Base-by-base conservation (phyloP, 2,113 vertebrate genomes). In the Cebus imitator region DNA sequence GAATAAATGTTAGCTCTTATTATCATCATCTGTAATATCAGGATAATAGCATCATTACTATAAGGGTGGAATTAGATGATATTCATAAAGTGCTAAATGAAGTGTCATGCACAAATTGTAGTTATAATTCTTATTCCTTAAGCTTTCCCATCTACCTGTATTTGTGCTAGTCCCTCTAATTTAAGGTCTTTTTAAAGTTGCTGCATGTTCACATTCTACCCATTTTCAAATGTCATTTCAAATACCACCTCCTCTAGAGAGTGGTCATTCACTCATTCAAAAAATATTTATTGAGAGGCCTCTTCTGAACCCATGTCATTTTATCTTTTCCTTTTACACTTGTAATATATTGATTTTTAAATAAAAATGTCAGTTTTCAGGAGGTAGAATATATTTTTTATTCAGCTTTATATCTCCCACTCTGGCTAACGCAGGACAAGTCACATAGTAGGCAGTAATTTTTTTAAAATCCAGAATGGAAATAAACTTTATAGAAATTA, bases 191-290 rank as follows among this genome's bases (percentile, higher is more conserved):
- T 92, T 96, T 64, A 17, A 17, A 90, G 58, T 73, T 16, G 72
- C 58, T 88, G 40, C 14, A 11, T 91, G 61, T 84, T 96, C 91
- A 90, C 21, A 82, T 82, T 94, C n/a, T 92, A 61, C 93, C 48
- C 45, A 68, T 91, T 96, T 95, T 90, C 64, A 97, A 96, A 97
- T 96, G 95, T 91, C 84, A 95, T 91, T 98, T 96, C 95, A 97
- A 97, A 97, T 94, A 84, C 64, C 88, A 92, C 61, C 91, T 96
- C 45, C 96, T 96, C 76, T 37, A 95, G 85, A 92, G 91, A 81
- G 72, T 96, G 81, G 95, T 95, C 95, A 96, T 96, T 95, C 43
- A 94, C 70, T 95, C 57, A 88, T 95, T 91, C 93, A 82, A 30
- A 95, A 95, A 57, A 76, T 94, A 95, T 94, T 96, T 96, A 95